A percentile compares a stretch with the other conserved stretches of the same genome.
Conservation (phyloP, 2,113 vertebrate species). For the Dicrurus megarhynchus region DNA sequence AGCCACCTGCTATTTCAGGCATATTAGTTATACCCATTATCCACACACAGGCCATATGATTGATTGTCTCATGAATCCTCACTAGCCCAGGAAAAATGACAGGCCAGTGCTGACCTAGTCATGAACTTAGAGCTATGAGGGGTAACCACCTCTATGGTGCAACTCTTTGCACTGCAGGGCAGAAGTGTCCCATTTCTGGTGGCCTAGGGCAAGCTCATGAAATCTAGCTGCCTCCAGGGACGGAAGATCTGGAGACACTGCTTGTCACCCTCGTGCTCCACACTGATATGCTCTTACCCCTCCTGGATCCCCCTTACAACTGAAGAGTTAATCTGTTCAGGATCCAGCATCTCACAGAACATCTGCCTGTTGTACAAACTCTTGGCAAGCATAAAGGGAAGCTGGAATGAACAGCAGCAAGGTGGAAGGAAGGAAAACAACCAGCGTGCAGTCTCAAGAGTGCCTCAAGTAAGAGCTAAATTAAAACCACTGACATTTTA, state of each 20-base stretch:
- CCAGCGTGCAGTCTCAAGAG: not conserved
- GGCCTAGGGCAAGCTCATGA: not conserved
- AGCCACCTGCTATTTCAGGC: conserved; percentile 38
- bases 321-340: not conserved
- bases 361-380: not conserved
- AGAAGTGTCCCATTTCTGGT: not conserved
- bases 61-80: not conserved
- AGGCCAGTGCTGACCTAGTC: not conserved
- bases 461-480: not conserved
- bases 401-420: not conserved
- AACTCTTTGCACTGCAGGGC: not conserved
- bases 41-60: not conserved
- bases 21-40: conserved; percentile 36
- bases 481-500: not conserved
- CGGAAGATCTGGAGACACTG: not conserved
- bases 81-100: not conserved
- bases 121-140: not conserved
- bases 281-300: accelerated
- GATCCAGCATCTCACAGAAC: not conserved
- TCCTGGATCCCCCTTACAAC: not conserved
- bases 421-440: not conserved
- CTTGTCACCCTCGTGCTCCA: not conserved
- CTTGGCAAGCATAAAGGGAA: not conserved
- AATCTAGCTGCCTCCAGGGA: not conserved
- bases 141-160: not conserved